Base-by-base conservation (phyloP, 2,888 invertebrate genomes). In the Iselma pallidipennis region DNA sequence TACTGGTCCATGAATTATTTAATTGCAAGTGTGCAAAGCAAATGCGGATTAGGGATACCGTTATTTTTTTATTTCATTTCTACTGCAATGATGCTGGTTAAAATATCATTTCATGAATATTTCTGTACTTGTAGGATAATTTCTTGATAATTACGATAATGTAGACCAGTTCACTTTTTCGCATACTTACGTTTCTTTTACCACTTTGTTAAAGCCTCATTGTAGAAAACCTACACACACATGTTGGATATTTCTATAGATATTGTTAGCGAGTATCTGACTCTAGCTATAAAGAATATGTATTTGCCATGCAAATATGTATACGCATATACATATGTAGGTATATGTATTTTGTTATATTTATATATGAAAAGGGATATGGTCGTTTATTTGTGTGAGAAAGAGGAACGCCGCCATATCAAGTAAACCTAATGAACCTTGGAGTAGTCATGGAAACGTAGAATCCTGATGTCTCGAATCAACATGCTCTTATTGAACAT, bases 401-500 rank as follows among this genome's bases (percentile, higher is more conserved):
- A 55, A 59, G 63, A 63, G 63, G 56, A 53, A 16, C 56, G 16
- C 56, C 54, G 26, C 56, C 59, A 66, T 59, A 66, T 68, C 65
- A 73, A 73, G 71, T 72, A 67, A 70, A 72, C 71, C 72, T 73
- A 73, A 74, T 74, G 73, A 73, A 73, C 73, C 73, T 72, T 63
- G 61, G 57, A 63, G 73, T 73, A 67, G 67, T 68, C 72, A 71
- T 71, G 71, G 71, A 67, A 67, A 75, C 71, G 68, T 66, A 68
- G 70, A 72, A 69, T 69, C 70, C 70, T 67, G 70, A 71, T 71
- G 71, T 73, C 70, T 73, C 70, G 70, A 74, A 74, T 72, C 72
- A 72, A 71, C 73, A 73, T 72, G 70, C 69, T 71, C 69, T 72
- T 72, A 74, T 74, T 73, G 74, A 74, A 73, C 70, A 74, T 72